phyloP scores from a whole-genome alignment of 2,797 vertebrate species.

The Ptychobarbus kaznakovi region DNA sequence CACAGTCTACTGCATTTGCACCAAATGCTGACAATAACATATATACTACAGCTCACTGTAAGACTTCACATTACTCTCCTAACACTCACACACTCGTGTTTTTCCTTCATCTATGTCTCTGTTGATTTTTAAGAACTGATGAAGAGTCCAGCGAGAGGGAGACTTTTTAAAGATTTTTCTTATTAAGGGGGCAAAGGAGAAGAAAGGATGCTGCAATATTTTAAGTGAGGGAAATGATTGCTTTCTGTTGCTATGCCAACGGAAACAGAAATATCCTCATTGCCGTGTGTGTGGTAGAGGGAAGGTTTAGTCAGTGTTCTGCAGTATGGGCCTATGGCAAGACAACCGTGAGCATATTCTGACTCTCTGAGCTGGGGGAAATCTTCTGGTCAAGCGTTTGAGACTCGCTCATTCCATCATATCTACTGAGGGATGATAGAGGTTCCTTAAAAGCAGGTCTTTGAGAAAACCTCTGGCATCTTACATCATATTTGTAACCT shows the following conservation, averaged over 20 bases:
- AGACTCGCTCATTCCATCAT: slow-evolving; percentile 11
- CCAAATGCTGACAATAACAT: slow-evolving; percentile 16
- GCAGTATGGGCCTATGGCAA: slow-evolving; percentile 43
- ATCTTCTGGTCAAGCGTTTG: slow-evolving; percentile 19
- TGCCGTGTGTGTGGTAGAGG: slow-evolving; percentile 58
- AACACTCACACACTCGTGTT: not conserved
- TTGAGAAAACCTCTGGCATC: slow-evolving; percentile 4
- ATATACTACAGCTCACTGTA: slow-evolving; percentile 14
- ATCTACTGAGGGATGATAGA: slow-evolving; percentile 32
- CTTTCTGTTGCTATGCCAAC: slow-evolving; percentile 79
- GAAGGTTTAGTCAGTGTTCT: slow-evolving; percentile 54
- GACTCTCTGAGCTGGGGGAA: slow-evolving; percentile 10
- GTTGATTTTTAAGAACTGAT: slow-evolving; percentile 31
- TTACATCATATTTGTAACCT: slow-evolving; percentile 29
- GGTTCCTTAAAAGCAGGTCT: slow-evolving; percentile 20
- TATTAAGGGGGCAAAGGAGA: slow-evolving; percentile 48
- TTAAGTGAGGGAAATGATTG: slow-evolving; percentile 65
- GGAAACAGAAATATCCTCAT: slow-evolving; percentile 75
- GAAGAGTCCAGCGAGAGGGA: slow-evolving; percentile 39
- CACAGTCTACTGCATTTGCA: slow-evolving; percentile 20
- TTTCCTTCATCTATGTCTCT: slow-evolving; percentile 21
- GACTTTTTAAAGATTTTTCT: slow-evolving; percentile 40
- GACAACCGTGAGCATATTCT: slow-evolving; percentile 18
- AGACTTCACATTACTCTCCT: not conserved
- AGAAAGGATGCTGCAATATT: slow-evolving; percentile 48